Evolutionary conservation across 2,888 invertebrate species (phyloP), one percentile per base, ranked within the genome.

Genomic region (Mystacides longicornis): DNA sequence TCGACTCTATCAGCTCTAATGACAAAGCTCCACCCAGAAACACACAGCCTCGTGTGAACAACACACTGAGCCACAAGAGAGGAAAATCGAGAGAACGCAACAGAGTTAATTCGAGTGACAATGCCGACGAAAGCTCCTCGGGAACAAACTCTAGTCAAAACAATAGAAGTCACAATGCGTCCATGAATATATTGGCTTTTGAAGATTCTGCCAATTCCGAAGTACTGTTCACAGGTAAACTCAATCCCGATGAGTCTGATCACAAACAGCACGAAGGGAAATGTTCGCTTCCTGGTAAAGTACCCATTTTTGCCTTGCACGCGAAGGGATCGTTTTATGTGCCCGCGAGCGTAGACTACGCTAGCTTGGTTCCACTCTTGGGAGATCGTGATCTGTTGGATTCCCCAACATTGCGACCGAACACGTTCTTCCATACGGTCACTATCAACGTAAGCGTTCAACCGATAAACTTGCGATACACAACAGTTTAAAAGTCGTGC

Each of bases 241-340:
- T 19, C 3, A 45, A 45, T 19, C 14, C 21, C 7, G 18, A 23
- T 11, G 21, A 11, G 3, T n/a, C 3, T 23, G 14, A 9, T 2
- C 14, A n/a, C 5, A 23, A 22, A 11, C 4, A 23, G 14, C 14
- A 48, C n/a, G 48, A 48, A 48, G 66, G 66, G 33, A 56, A 54
- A 19, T 58, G 51, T 51, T 23, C 52, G 20, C 47, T 57, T 43
- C 54, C 53, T 54, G 49, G 81, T 61, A 79, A 81, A 50, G 86
- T 94, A 49, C 94, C 95, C 0, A 87, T 93, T 37, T 95, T 95
- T 70, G 93, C 92, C 2, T 75, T 95, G 33, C 93, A 94, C 69
- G 82, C 92, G n/a, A 84, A 86, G 61, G 93, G 94, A 42, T 81
- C 85, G 49, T 94, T 88, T 72, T 95, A 95, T 74, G 82, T 95